Percentiles rank a stretch among this genome's conserved stretches.
Evolutionary conservation across 2,888 invertebrate species (phyloP).

Genomic region (Phytoseiulus persimilis): DNA sequence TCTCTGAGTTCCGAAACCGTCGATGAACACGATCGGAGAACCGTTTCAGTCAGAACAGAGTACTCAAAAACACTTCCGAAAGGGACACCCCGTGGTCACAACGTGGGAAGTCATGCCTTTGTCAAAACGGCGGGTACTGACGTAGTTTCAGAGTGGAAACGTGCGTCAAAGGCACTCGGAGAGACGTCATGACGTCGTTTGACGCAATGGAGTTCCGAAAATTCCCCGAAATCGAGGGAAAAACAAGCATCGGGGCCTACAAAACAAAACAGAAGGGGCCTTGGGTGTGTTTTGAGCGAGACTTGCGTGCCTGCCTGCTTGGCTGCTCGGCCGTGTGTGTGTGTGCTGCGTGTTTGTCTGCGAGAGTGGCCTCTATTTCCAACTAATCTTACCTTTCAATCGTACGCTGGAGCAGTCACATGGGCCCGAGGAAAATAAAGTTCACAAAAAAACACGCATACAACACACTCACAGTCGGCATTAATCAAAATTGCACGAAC

Average conservation of each 20-base stretch:
- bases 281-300: background rate
- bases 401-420: background rate
- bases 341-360: slow-evolving; percentile 5
- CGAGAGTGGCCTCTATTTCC: background rate
- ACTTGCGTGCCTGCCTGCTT: background rate
- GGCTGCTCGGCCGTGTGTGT: background rate
- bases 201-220: background rate
- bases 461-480: background rate
- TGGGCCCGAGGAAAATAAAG: background rate
- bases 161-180: background rate
- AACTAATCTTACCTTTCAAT: background rate
- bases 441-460: background rate
- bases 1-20: background rate
- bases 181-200: background rate
- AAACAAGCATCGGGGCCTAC: background rate
- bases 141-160: background rate
- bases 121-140: background rate
- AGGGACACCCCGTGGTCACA: background rate
- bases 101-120: background rate
- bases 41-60: background rate
- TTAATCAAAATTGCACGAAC: background rate
- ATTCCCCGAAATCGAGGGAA: background rate
- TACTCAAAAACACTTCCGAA: background rate
- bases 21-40: background rate
- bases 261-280: background rate